Percentiles rank a stretch among this genome's conserved stretches.
phyloP scores from a whole-genome alignment of 2,113 vertebrate species.

The Nanorana parkeri region DNA sequence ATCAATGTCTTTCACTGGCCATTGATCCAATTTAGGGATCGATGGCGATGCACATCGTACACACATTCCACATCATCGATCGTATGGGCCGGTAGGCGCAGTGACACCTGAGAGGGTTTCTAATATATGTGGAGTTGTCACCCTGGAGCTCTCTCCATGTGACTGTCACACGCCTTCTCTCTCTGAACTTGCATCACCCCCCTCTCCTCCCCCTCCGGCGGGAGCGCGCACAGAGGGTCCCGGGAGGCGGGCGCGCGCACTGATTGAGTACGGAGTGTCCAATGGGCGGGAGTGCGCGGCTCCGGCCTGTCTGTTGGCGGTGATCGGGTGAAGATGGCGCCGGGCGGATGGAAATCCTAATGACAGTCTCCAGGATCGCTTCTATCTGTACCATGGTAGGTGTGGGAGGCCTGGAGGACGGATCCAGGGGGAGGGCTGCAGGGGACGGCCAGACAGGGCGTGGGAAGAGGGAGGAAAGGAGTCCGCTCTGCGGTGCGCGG shows the following conservation, averaged over 20 bases:
- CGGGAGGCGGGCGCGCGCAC: background rate
- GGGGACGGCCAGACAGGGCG: background rate
- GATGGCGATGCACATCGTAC: no score
- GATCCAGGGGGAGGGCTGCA: background rate
- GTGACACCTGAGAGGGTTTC: no score
- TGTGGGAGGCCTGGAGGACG: constrained; percentile 4
- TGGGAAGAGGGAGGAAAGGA: background rate
- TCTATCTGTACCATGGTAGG: constrained; percentile 98
- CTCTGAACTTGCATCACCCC: background rate
- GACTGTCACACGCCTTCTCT: no score
- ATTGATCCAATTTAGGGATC: no score
- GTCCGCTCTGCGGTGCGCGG: background rate
- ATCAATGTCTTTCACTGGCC: no score
- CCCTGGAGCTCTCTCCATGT: background rate
- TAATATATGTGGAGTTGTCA: background rate
- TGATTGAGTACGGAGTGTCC: constrained; percentile 1
- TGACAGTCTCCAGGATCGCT: constrained; percentile 98
- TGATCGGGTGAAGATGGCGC: constrained; percentile 92
- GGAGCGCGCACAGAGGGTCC: constrained; percentile 3
- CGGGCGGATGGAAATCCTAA: constrained; percentile 98
- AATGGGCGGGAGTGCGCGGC: constrained; percentile 29
- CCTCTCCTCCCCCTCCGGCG: constrained; percentile 3
- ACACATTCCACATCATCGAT: no score
- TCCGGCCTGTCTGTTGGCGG: constrained; percentile 66
- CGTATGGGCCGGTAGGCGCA: no score